Evolutionary conservation across 2,888 invertebrate species (phyloP).

Genomic region (Chrysodeixis includens): DNA sequence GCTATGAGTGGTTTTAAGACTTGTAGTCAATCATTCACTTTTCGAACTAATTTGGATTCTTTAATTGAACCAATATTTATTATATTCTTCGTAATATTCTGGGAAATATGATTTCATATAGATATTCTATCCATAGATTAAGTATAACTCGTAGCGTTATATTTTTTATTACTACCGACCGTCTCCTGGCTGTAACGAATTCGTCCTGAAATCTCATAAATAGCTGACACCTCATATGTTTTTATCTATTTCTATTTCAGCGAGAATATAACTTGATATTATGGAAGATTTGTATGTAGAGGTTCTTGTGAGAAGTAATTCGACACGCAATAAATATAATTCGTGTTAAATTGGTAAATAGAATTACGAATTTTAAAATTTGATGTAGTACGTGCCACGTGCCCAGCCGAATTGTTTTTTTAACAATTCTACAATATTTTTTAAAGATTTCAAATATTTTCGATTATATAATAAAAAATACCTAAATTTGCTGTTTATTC

Average conservation of each 20-base stretch:
- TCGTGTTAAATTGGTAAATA: neutral
- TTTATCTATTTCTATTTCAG: constrained; percentile 29
- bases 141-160: constrained; percentile 8
- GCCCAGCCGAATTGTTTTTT: too few species aligned
- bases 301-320: neutral
- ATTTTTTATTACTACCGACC: constrained; percentile 22
- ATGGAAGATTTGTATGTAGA: constrained; percentile 9
- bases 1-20: too few species aligned
- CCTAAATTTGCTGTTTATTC: too few species aligned
- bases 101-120: neutral
- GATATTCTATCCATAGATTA: constrained; percentile 9
- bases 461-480: too few species aligned
- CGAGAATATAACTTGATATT: constrained; percentile 17
- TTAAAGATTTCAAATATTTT: too few species aligned
- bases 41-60: too few species aligned
- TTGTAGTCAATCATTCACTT: too few species aligned
- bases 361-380: neutral
- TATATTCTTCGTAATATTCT: too few species aligned
- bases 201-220: constrained; percentile 36
- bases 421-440: too few species aligned
- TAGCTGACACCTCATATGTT: constrained; percentile 29
- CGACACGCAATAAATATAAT: neutral
- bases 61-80: too few species aligned
- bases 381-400: neutral
- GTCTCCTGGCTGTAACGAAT: constrained; percentile 22